Base-by-base conservation (phyloP, 2,797 vertebrate genomes). In the Serranus cabrilla region DNA sequence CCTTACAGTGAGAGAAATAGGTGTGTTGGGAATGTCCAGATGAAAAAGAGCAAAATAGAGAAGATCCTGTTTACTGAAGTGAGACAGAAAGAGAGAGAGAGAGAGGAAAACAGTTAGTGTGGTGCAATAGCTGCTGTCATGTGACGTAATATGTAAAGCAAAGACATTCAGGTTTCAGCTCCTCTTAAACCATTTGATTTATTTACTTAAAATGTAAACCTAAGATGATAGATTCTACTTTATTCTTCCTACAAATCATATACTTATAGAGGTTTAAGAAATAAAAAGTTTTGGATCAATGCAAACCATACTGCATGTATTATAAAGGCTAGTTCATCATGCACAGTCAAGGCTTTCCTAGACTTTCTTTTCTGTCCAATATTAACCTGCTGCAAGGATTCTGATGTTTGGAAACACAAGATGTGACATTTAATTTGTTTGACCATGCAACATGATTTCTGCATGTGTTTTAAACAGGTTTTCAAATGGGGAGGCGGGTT, bases 51-150 rank as follows among this genome's bases (percentile, higher is more conserved):
- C 25, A 18, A 40, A 63, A 46, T 8, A 37, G 20, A 16, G 23
- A 54, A 17, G n/a, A 49, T 45, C 39, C 34, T 27, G 14, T 59
- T 27, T 51, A 57, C 11, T 57, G 23, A 25, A 20, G 10, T 4
- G 13, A 52, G 20, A 58, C 4, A n/a, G 23, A 34, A 45, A 58
- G 6, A 69, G 4, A 23, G 6, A 20, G 4, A 6, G 0, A 70
- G 18, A 45, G 0, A 3, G 40, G 11, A 27, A 46, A 25, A 11
- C 6, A 12, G 2, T 13, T 0, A n/a, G n/a, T 63, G 20, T 76
- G 40, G 23, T 6, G 78, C 45, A 76, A 72, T 46, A 72, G 57
- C 69, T 43, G 40, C 46, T 17, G 74, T 55, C 69, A 64, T 62
- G 52, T 64, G 58, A 68, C 34, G 12, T 47, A 4, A 50, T 12